A percentile compares a stretch with the other conserved stretches of the same genome.
Conservation (phyloP, 1,140 invertebrate genomes). For the Eciton burchellii region DNA sequence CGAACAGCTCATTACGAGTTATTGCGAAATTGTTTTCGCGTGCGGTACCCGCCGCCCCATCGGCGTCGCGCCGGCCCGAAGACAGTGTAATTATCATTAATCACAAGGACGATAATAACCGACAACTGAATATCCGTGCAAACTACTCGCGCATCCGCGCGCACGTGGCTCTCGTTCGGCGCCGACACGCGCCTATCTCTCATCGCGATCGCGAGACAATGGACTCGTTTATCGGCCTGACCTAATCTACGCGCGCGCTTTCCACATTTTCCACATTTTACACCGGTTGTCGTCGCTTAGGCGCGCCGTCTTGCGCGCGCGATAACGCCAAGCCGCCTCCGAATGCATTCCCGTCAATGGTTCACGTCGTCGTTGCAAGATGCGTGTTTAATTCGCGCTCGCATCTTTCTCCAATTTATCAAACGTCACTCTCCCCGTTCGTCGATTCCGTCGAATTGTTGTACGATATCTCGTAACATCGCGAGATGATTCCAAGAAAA, state of each 20-base stretch:
- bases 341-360: slow-evolving; percentile 24
- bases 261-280: slow-evolving; percentile 48
- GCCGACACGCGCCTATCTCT: slow-evolving; percentile 13
- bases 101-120: slow-evolving; percentile 43
- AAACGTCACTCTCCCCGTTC: background rate
- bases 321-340: background rate
- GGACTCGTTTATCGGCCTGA: slow-evolving; percentile 49
- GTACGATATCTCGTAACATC: no score
- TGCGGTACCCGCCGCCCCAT: background rate
- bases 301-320: background rate
- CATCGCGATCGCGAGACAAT: slow-evolving; percentile 61
- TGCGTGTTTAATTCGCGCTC: background rate
- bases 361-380: background rate
- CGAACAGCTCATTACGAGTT: slow-evolving; percentile 29
- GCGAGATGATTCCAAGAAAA: no score
- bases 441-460: background rate
- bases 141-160: background rate
- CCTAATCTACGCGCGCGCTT: slow-evolving; percentile 45
- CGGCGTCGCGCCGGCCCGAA: slow-evolving; percentile 9
- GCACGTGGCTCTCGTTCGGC: slow-evolving; percentile 15
- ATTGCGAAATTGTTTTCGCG: slow-evolving; percentile 45
- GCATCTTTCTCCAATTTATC: background rate
- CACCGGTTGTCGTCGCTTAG: slow-evolving; percentile 47
- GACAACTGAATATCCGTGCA: background rate
- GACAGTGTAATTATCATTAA: slow-evolving; percentile 60